Conservation (phyloP, 2,888 invertebrate species). For the Ischnura elegans region DNA sequence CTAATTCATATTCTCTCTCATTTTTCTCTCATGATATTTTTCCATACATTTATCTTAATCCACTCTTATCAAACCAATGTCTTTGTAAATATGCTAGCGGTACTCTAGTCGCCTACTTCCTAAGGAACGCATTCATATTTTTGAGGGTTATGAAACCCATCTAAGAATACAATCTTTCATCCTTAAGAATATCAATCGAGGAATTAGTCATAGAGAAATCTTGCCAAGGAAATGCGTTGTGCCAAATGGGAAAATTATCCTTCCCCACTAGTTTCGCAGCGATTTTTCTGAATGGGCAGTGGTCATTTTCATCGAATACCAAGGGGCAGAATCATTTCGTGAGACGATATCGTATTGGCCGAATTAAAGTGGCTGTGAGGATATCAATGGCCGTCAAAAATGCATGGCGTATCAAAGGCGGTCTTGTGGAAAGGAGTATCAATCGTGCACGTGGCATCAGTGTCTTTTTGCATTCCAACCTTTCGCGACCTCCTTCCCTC, state of each 20-base stretch:
- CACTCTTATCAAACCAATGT: no score
- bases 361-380: conserved; percentile 23
- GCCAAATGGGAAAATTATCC: neutral
- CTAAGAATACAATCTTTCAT: no score
- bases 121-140: no score
- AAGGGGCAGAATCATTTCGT: neutral
- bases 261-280: neutral
- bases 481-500: conserved; percentile 18
- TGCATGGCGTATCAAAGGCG: neutral
- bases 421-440: conserved; percentile 35
- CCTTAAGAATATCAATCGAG: no score
- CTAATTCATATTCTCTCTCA: neutral
- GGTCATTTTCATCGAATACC: neutral
- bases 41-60: neutral
- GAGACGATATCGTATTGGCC: conserved; percentile 15
- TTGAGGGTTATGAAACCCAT: no score
- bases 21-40: neutral
- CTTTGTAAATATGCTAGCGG: no score
- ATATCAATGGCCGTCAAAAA: conserved; percentile 14
- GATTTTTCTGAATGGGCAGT: no score
- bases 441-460: conserved; percentile 66
- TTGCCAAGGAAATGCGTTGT: no score
- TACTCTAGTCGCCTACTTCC: no score
- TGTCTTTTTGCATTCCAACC: conserved; percentile 57
- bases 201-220: no score